phyloP scores from a whole-genome alignment of 37 sponge, comb jelly and placozoan species.

The Eunapius fragilis region DNA sequence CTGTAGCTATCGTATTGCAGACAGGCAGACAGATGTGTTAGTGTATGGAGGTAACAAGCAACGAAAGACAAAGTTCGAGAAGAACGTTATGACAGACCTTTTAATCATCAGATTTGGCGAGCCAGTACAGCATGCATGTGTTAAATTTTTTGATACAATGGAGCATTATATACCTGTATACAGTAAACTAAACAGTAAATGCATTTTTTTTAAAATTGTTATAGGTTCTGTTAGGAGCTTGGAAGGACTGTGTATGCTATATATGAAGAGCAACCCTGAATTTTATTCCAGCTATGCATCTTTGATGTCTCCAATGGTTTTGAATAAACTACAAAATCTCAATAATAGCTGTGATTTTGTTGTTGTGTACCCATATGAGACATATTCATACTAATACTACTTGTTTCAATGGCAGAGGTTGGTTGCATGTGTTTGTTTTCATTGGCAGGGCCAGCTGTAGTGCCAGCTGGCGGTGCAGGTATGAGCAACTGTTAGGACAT shows the following conservation, averaged over 20 bases:
- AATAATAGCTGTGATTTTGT: background rate
- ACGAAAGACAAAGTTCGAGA: background rate
- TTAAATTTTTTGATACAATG: no score
- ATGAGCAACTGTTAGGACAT: no score
- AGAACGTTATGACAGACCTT: background rate
- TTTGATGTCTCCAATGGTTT: background rate
- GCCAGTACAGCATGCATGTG: no score
- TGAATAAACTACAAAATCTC: background rate
- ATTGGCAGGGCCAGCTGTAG: no score
- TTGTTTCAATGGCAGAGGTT: no score
- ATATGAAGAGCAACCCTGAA: background rate
- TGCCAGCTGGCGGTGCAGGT: no score
- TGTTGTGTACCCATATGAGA: background rate
- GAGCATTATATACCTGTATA: no score
- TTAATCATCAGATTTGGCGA: background rate
- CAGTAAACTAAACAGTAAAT: background rate
- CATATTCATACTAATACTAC: background rate
- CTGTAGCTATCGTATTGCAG: conserved; percentile 1
- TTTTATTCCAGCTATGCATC: background rate
- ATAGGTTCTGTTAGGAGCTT: background rate
- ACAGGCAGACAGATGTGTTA: background rate
- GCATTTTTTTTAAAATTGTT: no score
- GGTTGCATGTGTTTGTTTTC: no score
- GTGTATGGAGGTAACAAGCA: conserved; percentile 11
- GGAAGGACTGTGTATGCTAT: background rate